These are phyloP conservation scores for Temnothorax unifasciatus DNA, from an alignment of 2,888 invertebrate genomes.

Conservation along the genomic window DNA sequence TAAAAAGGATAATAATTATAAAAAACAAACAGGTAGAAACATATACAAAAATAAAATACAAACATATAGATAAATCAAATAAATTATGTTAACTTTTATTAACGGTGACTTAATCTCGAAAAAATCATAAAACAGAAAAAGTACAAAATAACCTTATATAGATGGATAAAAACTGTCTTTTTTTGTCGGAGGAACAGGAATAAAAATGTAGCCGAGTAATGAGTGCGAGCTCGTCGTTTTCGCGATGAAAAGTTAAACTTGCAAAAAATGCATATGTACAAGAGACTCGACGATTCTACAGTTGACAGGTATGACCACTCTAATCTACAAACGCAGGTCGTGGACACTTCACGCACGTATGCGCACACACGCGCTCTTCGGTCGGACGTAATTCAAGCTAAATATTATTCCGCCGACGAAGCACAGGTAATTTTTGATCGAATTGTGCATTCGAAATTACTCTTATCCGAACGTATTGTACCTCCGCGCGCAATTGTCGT, in stretches of 20 bases:
- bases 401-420: conserved; percentile 72
- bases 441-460: conserved; percentile 71
- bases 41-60: neutral
- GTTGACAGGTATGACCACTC: conserved; percentile 45
- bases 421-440: conserved; percentile 74
- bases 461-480: conserved; percentile 68
- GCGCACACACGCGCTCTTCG: conserved; percentile 20
- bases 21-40: neutral
- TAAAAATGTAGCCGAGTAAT: conserved; percentile 25
- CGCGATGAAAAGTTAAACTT: conserved; percentile 38
- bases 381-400: conserved; percentile 68
- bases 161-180: conserved; percentile 15
- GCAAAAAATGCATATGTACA: conserved; percentile 17
- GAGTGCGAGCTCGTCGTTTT: conserved; percentile 20
- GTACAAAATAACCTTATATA: neutral
- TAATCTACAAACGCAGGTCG: conserved; percentile 52
- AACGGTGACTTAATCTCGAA: neutral
- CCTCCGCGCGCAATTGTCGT: conserved; percentile 65
- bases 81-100: neutral
- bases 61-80: neutral
- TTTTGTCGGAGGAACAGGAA: conserved; percentile 7
- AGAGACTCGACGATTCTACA: conserved; percentile 25
- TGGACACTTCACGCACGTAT: conserved; percentile 18
- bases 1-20: too few species aligned
- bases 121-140: neutral